Evolutionary conservation across 2,888 invertebrate species (phyloP), one percentile per base, ranked within the genome.

Genomic region (Drosophila leonis): DNA sequence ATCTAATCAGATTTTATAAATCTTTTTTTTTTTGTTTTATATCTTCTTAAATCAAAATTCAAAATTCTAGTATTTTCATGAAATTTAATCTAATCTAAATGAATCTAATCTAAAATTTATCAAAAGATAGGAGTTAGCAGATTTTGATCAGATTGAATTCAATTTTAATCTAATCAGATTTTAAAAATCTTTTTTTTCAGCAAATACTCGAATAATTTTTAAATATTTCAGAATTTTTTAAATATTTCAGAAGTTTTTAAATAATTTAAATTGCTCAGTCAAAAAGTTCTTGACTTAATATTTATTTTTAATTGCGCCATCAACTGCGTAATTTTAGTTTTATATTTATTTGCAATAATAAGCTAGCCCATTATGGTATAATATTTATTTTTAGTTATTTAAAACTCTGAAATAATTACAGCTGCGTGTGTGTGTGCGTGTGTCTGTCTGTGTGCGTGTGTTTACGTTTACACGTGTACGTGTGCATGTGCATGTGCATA

Each of bases 321-420:
- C n/a, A 29, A 10, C 9, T 27, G 5, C 2, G 13, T 35, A 51
- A 24, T 52, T 51, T 35, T 9, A 52, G 20, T 15, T 35, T 5
- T 4, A 6, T 52, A 49, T 52, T 52, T 52, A 24, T 52, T 52
- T 52, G n/a, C 37, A 52, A 37, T 51, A 33, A 18, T 51, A 52
- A 52, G 10, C 35, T n/a, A 37, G 12, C 4, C 37, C 37, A 52
- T 52, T 55, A 29, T 27, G 27, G 54, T 29, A n/a, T 18, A 39
- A 27, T 39, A 27, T 46, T 52, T 39, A 37, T 65, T 44, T 44
- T 44, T 42, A 65, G 20, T 65, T 29, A 18, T 8, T 13, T 27
- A 10, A 44, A n/a, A 13, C 29, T 42, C n/a, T 54, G 24, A 39
- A 46, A 46, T 20, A 27, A 65, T 29, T 41, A 33, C 15, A 31